Conservation (phyloP, 2,113 vertebrate species). For the Nothobranchius furzeri region DNA sequence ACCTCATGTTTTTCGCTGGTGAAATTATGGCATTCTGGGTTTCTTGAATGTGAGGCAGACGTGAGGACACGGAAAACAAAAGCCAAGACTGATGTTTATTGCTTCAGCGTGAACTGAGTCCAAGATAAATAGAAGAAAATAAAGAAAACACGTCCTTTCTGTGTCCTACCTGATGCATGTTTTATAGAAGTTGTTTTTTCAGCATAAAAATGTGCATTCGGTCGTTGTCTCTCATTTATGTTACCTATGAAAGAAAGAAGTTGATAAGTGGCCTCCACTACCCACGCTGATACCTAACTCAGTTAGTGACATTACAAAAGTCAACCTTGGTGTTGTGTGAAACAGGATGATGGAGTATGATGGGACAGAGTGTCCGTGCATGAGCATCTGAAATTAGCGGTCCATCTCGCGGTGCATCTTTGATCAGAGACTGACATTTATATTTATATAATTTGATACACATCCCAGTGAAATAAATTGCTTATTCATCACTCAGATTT, state of each 20-base stretch:
- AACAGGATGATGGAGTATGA: background rate
- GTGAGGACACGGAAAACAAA: background rate
- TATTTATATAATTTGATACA: conserved; percentile 58
- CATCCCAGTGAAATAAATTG: conserved; percentile 29
- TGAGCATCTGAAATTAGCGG: conserved; percentile 9
- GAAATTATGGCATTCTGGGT: conserved; percentile 51
- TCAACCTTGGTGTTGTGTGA: conserved; percentile 37
- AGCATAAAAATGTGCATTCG: conserved; percentile 10
- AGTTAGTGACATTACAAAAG: conserved; percentile 49
- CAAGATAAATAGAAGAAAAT: background rate
- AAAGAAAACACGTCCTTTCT: too few species aligned
- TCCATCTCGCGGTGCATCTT: conserved; percentile 23
- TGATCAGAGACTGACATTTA: conserved; percentile 51
- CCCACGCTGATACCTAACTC: conserved; percentile 44
- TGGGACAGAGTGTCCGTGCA: background rate
- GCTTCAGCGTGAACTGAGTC: background rate
- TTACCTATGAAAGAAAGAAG: conserved; percentile 55
- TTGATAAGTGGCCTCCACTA: conserved; percentile 42
- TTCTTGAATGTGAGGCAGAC: conserved; percentile 7
- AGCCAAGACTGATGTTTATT: background rate
- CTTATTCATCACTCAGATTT: conserved; percentile 56
- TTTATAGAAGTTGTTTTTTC: too few species aligned
- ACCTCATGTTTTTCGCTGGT: conserved; percentile 57
- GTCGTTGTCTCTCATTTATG: conserved; percentile 48
- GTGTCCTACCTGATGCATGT: too few species aligned